Evolutionary conservation across 35 echinoderm and acorn worm species (phyloP).

Genomic region (Heliocidaris erythrogramma): DNA sequence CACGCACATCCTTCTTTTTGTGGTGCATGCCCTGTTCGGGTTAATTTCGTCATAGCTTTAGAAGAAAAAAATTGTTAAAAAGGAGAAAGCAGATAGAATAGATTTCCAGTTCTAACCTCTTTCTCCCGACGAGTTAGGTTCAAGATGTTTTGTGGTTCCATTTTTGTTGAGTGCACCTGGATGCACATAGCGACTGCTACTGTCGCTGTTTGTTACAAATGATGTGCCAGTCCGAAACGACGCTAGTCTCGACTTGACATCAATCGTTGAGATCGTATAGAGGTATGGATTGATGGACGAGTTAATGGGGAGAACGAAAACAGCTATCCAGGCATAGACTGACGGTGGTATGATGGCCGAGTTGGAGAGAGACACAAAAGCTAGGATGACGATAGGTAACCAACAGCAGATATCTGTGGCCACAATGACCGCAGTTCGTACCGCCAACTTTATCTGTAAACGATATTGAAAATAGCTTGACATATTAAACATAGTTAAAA

Average conservation of each 20-base stretch:
- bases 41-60: not conserved
- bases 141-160: not conserved
- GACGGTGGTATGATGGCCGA: conserved; percentile 45
- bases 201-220: not conserved
- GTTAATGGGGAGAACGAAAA: conserved; percentile 78
- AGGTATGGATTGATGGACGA: conserved; percentile 74
- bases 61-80: not conserved
- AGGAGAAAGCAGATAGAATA: not conserved
- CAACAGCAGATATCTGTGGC: conserved; percentile 72
- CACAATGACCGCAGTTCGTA: conserved; percentile 54
- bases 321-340: conserved; percentile 78
- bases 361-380: conserved; percentile 55
- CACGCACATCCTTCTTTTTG: too few species aligned
- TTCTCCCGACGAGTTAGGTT: not conserved
- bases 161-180: not conserved
- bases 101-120: not conserved
- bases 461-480: not conserved
- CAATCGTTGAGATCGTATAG: conserved; percentile 65
- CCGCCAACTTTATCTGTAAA: conserved; percentile 52
- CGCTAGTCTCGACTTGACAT: not conserved
- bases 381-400: conserved; percentile 71
- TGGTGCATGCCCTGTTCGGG: not conserved
- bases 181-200: not conserved
- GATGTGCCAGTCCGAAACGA: not conserved
- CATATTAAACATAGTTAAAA: too few species aligned